Percentiles rank a stretch among this genome's conserved stretches.
Conservation (phyloP, 1,140 invertebrate genomes). For the Halyomorpha halys region DNA sequence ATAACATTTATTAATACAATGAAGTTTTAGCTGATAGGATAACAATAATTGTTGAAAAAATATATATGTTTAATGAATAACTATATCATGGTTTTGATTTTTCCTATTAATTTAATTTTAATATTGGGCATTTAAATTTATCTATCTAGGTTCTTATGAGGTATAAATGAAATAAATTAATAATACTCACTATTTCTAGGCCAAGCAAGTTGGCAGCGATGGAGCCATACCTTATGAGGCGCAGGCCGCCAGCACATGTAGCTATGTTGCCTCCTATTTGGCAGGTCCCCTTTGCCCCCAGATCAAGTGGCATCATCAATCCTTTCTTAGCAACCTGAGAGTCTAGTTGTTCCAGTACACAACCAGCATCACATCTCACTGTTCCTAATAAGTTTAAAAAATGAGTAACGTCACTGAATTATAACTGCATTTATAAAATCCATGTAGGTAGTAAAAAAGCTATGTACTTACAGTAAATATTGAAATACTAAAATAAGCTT, state of each 20-base stretch:
- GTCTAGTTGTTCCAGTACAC: conserved; percentile 80
- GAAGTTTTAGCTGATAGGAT: too few species aligned
- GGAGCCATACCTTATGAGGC: conserved; percentile 88
- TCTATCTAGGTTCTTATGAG: not conserved
- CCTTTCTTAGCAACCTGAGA: conserved; percentile 56
- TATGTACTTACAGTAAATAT: too few species aligned
- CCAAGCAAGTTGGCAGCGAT: conserved; percentile 85
- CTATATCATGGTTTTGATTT: too few species aligned
- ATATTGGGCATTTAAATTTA: not conserved
- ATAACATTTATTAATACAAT: too few species aligned
- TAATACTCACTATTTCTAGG: conserved; percentile 69
- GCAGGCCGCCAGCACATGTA: conserved; percentile 92
- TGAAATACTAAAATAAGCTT: too few species aligned
- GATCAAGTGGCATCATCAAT: conserved; percentile 88
- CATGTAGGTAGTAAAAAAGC: too few species aligned
- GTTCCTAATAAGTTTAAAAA: conserved; percentile 48
- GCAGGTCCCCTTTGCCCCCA: conserved; percentile 93
- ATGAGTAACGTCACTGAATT: too few species aligned
- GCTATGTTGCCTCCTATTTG: conserved; percentile 95
- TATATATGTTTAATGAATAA: too few species aligned
- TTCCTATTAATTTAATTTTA: too few species aligned
- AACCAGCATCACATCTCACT: conserved; percentile 81
- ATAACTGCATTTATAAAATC: too few species aligned
- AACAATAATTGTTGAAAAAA: too few species aligned
- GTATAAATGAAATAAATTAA: not conserved